These are phyloP conservation scores for Brachypteracias leptosomus DNA, from an alignment of 2,113 vertebrate species.

Conservation along the genomic window DNA sequence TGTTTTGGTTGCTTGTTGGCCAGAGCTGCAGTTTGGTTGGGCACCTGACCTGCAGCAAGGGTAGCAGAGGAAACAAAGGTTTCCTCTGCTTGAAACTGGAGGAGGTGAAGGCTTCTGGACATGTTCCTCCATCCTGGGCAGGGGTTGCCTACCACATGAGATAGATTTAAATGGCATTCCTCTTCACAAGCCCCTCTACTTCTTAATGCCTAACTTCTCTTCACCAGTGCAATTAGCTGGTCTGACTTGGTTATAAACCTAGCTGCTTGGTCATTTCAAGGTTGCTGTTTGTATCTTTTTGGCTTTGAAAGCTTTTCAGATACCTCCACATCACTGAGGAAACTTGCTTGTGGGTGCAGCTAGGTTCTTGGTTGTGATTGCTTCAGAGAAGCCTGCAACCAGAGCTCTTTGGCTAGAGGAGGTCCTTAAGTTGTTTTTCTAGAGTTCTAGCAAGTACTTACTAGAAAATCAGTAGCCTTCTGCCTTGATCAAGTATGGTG, in stretches of 20 bases:
- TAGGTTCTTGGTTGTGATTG: background rate
- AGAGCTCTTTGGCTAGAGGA: background rate
- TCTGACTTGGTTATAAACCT: background rate
- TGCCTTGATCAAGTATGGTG: background rate
- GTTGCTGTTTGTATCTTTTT: background rate
- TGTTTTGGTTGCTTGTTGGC: conserved; percentile 33
- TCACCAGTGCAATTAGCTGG: background rate
- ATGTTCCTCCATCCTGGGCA: background rate
- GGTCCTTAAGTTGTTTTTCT: background rate
- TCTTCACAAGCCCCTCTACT: background rate
- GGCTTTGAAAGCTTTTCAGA: background rate
- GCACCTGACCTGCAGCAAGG: conserved; percentile 26
- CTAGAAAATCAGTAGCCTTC: background rate
- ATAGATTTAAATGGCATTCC: background rate
- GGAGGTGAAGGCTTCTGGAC: background rate
- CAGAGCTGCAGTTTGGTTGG: background rate
- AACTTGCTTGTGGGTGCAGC: background rate
- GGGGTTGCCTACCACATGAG: background rate
- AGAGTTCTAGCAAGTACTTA: background rate
- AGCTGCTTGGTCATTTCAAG: background rate
- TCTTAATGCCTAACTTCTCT: background rate
- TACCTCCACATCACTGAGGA: background rate
- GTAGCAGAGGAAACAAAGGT: background rate
- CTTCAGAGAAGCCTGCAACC: background rate
- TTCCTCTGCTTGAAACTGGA: background rate